phyloP scores from a whole-genome alignment of 1,140 invertebrate species.

The Zaprionus camerounensis region DNA sequence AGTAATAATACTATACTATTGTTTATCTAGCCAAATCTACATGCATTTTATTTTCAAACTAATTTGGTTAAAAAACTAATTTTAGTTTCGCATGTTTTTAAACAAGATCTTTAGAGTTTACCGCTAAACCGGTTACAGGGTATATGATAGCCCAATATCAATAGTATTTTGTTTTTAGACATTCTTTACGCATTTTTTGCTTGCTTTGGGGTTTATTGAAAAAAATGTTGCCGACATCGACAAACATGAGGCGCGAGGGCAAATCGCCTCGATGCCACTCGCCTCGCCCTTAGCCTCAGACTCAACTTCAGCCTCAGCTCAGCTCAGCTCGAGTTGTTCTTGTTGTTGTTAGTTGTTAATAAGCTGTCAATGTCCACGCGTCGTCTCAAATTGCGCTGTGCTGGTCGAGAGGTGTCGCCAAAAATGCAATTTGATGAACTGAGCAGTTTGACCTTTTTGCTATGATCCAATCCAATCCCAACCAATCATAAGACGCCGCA shows the following conservation, averaged over 20 bases:
- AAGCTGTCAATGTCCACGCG: conserved; percentile 52
- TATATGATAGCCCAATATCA: conserved; percentile 11
- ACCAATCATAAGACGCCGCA: conserved; percentile 23
- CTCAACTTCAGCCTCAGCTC: conserved; percentile 7
- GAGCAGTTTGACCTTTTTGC: conserved; percentile 39
- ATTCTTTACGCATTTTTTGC: conserved; percentile 19
- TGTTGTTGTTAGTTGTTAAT: conserved; percentile 37
- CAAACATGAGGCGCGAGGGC: conserved; percentile 24
- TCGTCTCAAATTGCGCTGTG: conserved; percentile 60
- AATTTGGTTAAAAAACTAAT: not conserved
- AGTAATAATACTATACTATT: not conserved
- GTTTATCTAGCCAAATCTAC: not conserved
- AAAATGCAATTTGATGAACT: conserved; percentile 50
- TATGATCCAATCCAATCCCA: conserved; percentile 38
- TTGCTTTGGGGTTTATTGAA: conserved; percentile 38
- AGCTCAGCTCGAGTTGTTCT: conserved; percentile 11
- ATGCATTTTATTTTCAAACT: not conserved
- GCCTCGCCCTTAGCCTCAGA: conserved; percentile 27
- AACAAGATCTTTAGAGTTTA: not conserved
- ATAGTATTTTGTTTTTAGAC: not conserved
- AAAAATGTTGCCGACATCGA: conserved; percentile 45
- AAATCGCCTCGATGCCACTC: not conserved
- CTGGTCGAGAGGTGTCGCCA: conserved; percentile 7
- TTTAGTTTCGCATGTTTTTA: not conserved
- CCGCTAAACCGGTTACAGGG: conserved; percentile 17